These are phyloP conservation scores for Daubentonia madagascariensis DNA, from an alignment of 2,113 vertebrate species.

Conservation along the genomic window DNA sequence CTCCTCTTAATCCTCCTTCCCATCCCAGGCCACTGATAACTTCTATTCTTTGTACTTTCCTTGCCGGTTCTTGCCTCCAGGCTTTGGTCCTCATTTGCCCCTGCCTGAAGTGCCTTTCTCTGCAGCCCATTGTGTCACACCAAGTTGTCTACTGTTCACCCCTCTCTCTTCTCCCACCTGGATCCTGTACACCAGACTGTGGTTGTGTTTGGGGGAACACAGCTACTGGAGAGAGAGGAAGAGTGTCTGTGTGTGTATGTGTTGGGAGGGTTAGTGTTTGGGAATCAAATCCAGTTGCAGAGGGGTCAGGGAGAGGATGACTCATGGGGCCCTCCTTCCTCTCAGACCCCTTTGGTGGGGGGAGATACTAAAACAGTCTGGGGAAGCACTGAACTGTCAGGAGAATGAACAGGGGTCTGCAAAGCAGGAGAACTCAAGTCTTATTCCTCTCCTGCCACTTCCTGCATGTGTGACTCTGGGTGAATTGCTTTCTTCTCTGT, in stretches of 20 bases:
- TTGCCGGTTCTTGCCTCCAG: background rate
- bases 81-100: background rate
- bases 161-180: background rate
- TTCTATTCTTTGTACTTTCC: background rate
- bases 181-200: background rate
- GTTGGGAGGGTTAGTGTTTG: background rate
- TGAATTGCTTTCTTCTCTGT: background rate
- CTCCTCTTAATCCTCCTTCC: background rate
- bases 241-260: background rate
- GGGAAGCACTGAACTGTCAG: background rate
- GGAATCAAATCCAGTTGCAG: background rate
- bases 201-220: background rate
- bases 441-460: background rate
- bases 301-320: background rate
- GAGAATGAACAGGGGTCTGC: background rate
- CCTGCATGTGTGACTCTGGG: background rate
- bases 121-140: background rate
- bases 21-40: background rate
- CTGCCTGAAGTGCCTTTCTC: background rate
- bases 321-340: background rate
- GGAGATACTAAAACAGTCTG: rapidly evolving
- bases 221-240: background rate
- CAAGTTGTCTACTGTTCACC: background rate
- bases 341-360: background rate
- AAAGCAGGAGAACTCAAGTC: too few species aligned